A percentile compares a stretch with the other conserved stretches of the same genome.
Conservation (phyloP, 2,888 invertebrate genomes). For the Cancer borealis region DNA sequence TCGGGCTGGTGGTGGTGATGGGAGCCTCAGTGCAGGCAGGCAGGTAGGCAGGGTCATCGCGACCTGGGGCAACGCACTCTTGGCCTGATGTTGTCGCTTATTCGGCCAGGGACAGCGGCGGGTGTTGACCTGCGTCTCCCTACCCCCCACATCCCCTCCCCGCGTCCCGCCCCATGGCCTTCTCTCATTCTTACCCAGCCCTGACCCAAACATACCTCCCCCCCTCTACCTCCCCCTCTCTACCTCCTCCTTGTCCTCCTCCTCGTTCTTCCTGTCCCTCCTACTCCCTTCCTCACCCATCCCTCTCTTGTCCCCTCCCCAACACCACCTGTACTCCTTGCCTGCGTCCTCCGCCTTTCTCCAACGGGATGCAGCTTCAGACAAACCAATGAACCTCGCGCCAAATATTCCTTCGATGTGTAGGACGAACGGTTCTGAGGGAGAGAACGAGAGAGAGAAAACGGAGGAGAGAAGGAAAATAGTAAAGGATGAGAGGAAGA, state of each 20-base stretch:
- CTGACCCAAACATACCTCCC: not conserved
- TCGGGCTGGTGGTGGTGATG: not conserved
- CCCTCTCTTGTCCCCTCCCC: not conserved
- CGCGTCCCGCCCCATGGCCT: not conserved
- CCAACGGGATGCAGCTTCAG: not conserved
- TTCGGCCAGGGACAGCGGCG: constrained; percentile 26
- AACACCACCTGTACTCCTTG: not conserved
- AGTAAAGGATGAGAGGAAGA: not conserved
- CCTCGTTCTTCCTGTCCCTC: not conserved
- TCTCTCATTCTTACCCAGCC: not conserved
- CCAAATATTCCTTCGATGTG: too few species aligned
- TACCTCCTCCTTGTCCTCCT: not conserved
- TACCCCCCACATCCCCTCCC: not conserved
- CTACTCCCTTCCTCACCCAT: not conserved
- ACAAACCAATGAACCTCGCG: too few species aligned
- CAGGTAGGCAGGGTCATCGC: not conserved
- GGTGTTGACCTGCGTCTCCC: constrained; percentile 3
- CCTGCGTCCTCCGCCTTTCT: not conserved
- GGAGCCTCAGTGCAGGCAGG: not conserved
- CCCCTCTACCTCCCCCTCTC: not conserved
- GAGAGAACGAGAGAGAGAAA: too few species aligned
- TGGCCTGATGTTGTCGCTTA: not conserved
- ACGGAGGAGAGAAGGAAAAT: not conserved
- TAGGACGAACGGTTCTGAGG: not conserved
- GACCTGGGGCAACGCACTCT: constrained; percentile 33